Percentiles rank a stretch among this genome's conserved stretches.
phyloP scores from a whole-genome alignment of 1,140 invertebrate genomes.

The Coptotermes formosanus region DNA sequence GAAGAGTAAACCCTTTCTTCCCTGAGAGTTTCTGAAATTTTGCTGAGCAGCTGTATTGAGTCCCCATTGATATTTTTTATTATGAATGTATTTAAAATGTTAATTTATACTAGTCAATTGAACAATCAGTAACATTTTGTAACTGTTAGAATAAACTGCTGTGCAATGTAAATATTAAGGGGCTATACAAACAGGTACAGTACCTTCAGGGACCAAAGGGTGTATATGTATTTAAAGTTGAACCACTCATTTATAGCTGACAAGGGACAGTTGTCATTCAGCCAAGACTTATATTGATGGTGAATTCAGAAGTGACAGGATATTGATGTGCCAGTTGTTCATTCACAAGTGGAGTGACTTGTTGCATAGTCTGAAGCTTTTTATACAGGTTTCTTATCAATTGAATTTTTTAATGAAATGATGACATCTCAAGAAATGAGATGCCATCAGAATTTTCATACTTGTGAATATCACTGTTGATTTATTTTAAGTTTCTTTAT shows the following conservation, averaged over 20 bases:
- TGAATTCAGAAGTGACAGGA: not conserved
- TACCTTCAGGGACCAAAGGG: slow-evolving; percentile 33
- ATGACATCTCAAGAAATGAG: not conserved
- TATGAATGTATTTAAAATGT: slow-evolving; percentile 9
- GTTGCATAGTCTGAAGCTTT: slow-evolving; percentile 26
- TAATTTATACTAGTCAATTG: slow-evolving; percentile 24
- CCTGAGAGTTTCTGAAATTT: slow-evolving; percentile 27
- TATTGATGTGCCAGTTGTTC: not conserved
- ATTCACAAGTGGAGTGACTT: not conserved
- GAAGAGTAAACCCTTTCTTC: slow-evolving; percentile 18
- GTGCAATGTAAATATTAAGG: not conserved
- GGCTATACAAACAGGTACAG: slow-evolving; percentile 2
- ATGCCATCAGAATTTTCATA: not conserved
- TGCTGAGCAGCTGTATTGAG: not conserved
- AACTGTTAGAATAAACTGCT: slow-evolving; percentile 18
- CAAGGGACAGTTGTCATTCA: slow-evolving; percentile 18
- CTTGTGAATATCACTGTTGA: not conserved
- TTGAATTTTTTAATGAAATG: slow-evolving; percentile 23
- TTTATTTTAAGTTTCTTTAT: not conserved
- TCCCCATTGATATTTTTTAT: slow-evolving; percentile 19
- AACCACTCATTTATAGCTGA: not conserved
- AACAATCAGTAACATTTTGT: slow-evolving; percentile 21
- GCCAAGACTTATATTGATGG: not conserved
- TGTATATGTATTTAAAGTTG: slow-evolving; percentile 9
- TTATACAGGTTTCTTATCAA: slow-evolving; percentile 23